Conservation (phyloP, 2,888 invertebrate species). For the Cheilosia scutellata region DNA sequence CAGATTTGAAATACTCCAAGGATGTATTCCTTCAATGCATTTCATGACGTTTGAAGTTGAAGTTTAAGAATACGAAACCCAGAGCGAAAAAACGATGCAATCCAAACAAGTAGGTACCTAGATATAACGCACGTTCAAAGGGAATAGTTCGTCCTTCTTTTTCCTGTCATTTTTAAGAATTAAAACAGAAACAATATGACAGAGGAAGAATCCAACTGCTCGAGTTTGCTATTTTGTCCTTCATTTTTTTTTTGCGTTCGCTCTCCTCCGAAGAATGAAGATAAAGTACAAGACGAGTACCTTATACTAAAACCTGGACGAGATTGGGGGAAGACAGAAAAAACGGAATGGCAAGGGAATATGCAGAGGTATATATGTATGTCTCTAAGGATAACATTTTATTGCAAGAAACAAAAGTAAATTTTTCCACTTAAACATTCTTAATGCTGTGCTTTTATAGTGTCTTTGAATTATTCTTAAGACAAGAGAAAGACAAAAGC, state of each 20-base stretch:
- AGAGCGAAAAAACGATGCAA: neutral
- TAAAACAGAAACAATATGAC: constrained; percentile 50
- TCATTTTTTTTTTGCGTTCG: neutral
- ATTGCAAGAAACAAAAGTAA: constrained; percentile 53
- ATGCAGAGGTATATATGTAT: neutral
- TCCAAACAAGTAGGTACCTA: neutral
- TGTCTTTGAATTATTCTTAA: constrained; percentile 57
- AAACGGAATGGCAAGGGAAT: neutral
- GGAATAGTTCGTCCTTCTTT: constrained; percentile 24
- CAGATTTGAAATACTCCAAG: constrained; percentile 32
- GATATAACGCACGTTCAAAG: constrained; percentile 33
- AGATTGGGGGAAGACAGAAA: constrained; percentile 9
- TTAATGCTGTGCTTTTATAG: constrained; percentile 59
- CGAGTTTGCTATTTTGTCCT: constrained; percentile 9
- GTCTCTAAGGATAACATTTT: constrained; percentile 53
- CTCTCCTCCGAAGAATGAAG: constrained; percentile 17
- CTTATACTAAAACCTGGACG: constrained; percentile 22
- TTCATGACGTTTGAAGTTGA: constrained; percentile 57
- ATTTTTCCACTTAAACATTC: constrained; percentile 53
- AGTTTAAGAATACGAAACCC: constrained; percentile 26
- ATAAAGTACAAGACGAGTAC: constrained; percentile 20
- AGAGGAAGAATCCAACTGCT: constrained; percentile 24
- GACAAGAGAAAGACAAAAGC: constrained; percentile 24
- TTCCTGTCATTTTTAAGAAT: constrained; percentile 27
- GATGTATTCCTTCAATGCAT: constrained; percentile 36